These are phyloP conservation scores for Ophion obscuratus DNA, from an alignment of 2,888 invertebrate species.

Conservation along the genomic window DNA sequence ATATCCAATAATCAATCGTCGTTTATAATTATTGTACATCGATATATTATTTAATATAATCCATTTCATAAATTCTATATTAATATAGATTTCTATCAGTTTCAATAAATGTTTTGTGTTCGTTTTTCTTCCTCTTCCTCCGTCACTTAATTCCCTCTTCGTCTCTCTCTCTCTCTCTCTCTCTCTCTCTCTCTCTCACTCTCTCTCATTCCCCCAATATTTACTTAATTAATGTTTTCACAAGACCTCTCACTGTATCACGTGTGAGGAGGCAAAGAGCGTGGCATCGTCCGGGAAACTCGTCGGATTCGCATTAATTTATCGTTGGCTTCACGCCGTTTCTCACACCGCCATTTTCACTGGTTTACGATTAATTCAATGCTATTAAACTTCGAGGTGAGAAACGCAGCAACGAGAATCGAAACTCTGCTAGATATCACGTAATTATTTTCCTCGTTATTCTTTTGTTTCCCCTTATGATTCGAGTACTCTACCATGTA, in stretches of 20 bases:
- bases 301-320: slow-evolving; percentile 58
- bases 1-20: slow-evolving; percentile 80
- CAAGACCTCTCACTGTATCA: slow-evolving; percentile 75
- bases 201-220: slow-evolving; percentile 53
- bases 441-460: slow-evolving; percentile 29
- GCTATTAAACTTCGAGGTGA: slow-evolving; percentile 43
- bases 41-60: slow-evolving; percentile 84
- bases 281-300: slow-evolving; percentile 78
- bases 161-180: background rate
- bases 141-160: slow-evolving; percentile 70
- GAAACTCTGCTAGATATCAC: slow-evolving; percentile 55
- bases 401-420: slow-evolving; percentile 55
- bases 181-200: background rate
- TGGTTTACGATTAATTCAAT: slow-evolving; percentile 37
- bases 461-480: slow-evolving; percentile 4
- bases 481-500: slow-evolving; percentile 54
- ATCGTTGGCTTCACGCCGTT: slow-evolving; percentile 36
- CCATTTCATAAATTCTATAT: slow-evolving; percentile 82
- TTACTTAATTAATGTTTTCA: slow-evolving; percentile 63
- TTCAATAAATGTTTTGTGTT: slow-evolving; percentile 74
- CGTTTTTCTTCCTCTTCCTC: slow-evolving; percentile 67
- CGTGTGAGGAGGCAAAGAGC: slow-evolving; percentile 76
- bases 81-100: slow-evolving; percentile 81
- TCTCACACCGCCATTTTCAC: slow-evolving; percentile 42
- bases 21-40: slow-evolving; percentile 83